Conservation (phyloP, 1,140 invertebrate genomes). For the Pogonomyrmex californicus region DNA sequence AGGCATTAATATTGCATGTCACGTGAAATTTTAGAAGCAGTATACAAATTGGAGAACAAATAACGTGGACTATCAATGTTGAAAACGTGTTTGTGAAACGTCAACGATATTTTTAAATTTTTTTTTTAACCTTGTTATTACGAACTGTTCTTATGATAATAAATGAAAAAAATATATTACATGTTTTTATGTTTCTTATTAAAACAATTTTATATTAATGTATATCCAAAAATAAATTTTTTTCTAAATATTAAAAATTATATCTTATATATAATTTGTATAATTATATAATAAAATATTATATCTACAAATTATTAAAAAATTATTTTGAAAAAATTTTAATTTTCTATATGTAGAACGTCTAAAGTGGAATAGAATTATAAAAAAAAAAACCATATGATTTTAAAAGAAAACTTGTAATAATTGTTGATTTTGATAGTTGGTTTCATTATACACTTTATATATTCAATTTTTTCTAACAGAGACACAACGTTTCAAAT, state of each 20-base stretch:
- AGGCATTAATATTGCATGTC: background rate
- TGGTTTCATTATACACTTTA: background rate
- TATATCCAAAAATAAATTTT: background rate
- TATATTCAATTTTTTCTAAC: background rate
- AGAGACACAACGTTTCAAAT: background rate
- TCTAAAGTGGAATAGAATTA: background rate
- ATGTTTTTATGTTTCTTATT: background rate
- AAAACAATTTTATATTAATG: background rate
- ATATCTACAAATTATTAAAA: background rate
- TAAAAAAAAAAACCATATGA: background rate
- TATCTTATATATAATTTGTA: background rate
- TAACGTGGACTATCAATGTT: background rate
- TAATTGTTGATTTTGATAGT: background rate
- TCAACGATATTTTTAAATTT: slow-evolving; percentile 7
- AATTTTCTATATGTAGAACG: background rate
- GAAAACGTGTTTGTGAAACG: background rate
- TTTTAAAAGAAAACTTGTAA: too few species aligned
- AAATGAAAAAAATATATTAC: background rate
- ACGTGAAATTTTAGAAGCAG: slow-evolving; percentile 18
- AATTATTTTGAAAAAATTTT: background rate
- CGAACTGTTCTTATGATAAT: background rate
- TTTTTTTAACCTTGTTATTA: background rate
- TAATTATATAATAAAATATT: background rate
- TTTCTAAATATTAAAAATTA: background rate
- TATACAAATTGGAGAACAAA: background rate